Evolutionary conservation across 2,797 vertebrate species (phyloP), one percentile per base, ranked within the genome.

Genomic region (Tragopan temminckii): DNA sequence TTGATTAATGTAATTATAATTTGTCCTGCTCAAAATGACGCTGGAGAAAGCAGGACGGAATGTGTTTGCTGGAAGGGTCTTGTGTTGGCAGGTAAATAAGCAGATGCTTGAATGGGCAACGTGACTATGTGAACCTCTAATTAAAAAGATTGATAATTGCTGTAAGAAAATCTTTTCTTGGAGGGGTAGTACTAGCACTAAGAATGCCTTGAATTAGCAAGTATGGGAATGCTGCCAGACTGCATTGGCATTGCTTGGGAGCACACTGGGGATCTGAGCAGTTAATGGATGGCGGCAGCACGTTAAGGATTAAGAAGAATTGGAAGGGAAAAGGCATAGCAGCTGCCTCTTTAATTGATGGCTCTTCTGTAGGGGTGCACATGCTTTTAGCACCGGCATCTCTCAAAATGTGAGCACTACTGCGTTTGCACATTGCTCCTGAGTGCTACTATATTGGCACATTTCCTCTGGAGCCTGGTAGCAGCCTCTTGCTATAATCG

Each of bases 401-500:
- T 18, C 75, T 58, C 68, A 1, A 27, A 57, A 36, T 8, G 66
- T 1, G 72, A 89, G 55, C 33, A 0, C 43, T 53, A 3, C 61
- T 7, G 45, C 0, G 24, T 57, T 46, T 29, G 71, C 88, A 40
- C 7, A 10, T 80, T 13, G 62, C 74, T 93, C 46, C 57, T 0
- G 14, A 40, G 91, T 35, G 75, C 91, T 43, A 9, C 94, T 78
- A 46, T 19, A 6, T 35, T 7, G 38, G 72, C 57, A 43, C 9
- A 6, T 38, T 74, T 91, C 82, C 74, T 69, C 48, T 71, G 40
- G 88, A 94, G 88, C 57, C 69, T 18, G 24, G 27, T 19, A 50
- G 96, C 94, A 95, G 95, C 88, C 93, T 92, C 72, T 69, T 12
- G 95, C 94, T 96, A 31, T 84, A 85, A 93, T 40, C 27, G 7